Evolutionary conservation across 2,888 invertebrate genomes (phyloP).

Genomic region (Thymelicus lineola): DNA sequence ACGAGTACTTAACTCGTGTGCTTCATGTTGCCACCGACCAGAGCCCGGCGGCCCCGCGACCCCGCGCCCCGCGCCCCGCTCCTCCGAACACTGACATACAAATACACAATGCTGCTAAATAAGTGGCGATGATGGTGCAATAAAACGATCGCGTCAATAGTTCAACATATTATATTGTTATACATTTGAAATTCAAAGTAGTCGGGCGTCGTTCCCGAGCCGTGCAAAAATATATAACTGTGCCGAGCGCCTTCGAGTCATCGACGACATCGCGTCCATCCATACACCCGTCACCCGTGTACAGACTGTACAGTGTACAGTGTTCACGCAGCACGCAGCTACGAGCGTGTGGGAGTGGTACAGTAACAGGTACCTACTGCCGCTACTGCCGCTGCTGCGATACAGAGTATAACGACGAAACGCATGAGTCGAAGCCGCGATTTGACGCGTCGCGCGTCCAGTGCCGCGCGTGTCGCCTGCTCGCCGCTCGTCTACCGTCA

Average conservation of each 20-base stretch:
- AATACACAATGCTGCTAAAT: no score
- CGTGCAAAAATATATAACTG: constrained; percentile 81
- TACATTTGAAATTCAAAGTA: constrained; percentile 72
- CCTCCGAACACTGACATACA: no score
- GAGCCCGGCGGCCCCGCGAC: no score
- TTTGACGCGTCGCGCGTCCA: background rate
- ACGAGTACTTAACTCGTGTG: no score
- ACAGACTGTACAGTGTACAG: no score
- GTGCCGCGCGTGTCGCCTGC: no score
- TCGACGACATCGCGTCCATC: constrained; percentile 47
- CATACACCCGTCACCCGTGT: background rate
- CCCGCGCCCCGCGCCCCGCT: no score
- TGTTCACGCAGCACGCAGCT: constrained; percentile 48
- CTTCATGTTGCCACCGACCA: no score
- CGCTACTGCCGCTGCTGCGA: no score
- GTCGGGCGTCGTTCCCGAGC: constrained; percentile 47
- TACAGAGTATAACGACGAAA: background rate
- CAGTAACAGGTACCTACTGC: no score
- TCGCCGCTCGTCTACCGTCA: no score
- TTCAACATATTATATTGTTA: constrained; percentile 80
- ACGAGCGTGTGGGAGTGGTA: no score
- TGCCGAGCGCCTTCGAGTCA: constrained; percentile 55
- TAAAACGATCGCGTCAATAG: constrained; percentile 56
- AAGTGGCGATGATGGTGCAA: constrained; percentile 24
- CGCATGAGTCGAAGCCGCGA: constrained; percentile 1